A percentile compares a stretch with the other conserved stretches of the same genome.
Conservation (phyloP, 2,888 invertebrate genomes). For the Hemithea aestivaria region DNA sequence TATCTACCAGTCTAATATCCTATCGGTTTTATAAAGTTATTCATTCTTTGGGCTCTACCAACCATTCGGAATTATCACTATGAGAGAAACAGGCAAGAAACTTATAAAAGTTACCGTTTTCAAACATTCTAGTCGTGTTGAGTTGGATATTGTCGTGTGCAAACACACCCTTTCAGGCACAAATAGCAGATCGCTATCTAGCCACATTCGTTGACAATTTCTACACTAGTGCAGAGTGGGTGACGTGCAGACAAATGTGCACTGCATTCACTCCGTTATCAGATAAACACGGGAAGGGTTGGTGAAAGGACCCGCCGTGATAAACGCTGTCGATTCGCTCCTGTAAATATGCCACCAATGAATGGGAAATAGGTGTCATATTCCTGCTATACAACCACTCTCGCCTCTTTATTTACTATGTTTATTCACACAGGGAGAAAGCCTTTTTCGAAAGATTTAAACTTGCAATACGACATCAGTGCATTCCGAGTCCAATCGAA, state of each 20-base stretch:
- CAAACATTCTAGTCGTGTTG: slow-evolving; percentile 10
- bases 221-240: slow-evolving; percentile 72
- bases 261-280: slow-evolving; percentile 70
- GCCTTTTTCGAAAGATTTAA: slow-evolving; percentile 23
- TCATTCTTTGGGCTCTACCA: too few species aligned
- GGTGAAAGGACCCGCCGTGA: slow-evolving; percentile 63
- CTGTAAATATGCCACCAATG: slow-evolving; percentile 65
- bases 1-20: too few species aligned
- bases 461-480: slow-evolving; percentile 42
- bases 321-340: slow-evolving; percentile 71
- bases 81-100: too few species aligned
- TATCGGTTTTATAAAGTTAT: too few species aligned
- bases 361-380: slow-evolving; percentile 67
- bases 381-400: slow-evolving; percentile 44
- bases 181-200: slow-evolving; percentile 74
- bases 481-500: slow-evolving; percentile 49
- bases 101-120: slow-evolving; percentile 15
- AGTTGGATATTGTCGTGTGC: slow-evolving; percentile 17
- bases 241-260: slow-evolving; percentile 72
- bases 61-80: too few species aligned
- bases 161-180: slow-evolving; percentile 40
- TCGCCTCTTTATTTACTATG: slow-evolving; percentile 11
- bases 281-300: slow-evolving; percentile 70
- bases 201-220: slow-evolving; percentile 72
- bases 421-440: slow-evolving; percentile 23